Percentiles rank a stretch among this genome's conserved stretches.
Evolutionary conservation across 1,140 invertebrate genomes (phyloP).

Genomic region (Zaprionus ornatus): DNA sequence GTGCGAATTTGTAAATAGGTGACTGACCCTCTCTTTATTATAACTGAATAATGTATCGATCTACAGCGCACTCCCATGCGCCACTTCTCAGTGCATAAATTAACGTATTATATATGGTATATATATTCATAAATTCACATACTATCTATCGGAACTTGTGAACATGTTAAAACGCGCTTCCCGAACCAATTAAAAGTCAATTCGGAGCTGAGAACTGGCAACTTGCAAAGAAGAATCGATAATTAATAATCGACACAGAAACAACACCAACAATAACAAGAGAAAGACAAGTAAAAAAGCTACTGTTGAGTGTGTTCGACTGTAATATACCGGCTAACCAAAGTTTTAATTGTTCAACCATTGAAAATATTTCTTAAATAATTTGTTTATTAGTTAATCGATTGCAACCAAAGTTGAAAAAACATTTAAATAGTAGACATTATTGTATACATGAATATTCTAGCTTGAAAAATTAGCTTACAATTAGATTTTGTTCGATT

Average conservation of each 20-base stretch:
- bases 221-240: conserved; percentile 62
- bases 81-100: conserved; percentile 61
- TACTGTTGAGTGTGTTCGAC: no score
- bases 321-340: no score
- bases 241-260: conserved; percentile 70
- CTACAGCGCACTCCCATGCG: conserved; percentile 5
- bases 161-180: conserved; percentile 77
- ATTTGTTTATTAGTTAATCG: no score
- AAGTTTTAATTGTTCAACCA: no score
- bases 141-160: conserved; percentile 47
- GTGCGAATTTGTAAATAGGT: conserved; percentile 6
- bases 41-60: neutral
- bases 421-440: no score
- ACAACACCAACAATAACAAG: neutral
- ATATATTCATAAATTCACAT: conserved; percentile 4
- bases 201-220: conserved; percentile 46
- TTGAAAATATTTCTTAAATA: no score
- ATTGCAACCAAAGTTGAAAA: no score
- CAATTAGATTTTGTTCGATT: no score
- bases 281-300: neutral
- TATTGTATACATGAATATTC: no score
- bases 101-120: neutral
- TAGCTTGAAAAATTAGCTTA: no score
- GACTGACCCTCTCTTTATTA: conserved; percentile 41
- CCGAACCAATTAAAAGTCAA: conserved; percentile 74